Conservation (phyloP, 2,888 invertebrate genomes). For the Drosophila robusta region DNA sequence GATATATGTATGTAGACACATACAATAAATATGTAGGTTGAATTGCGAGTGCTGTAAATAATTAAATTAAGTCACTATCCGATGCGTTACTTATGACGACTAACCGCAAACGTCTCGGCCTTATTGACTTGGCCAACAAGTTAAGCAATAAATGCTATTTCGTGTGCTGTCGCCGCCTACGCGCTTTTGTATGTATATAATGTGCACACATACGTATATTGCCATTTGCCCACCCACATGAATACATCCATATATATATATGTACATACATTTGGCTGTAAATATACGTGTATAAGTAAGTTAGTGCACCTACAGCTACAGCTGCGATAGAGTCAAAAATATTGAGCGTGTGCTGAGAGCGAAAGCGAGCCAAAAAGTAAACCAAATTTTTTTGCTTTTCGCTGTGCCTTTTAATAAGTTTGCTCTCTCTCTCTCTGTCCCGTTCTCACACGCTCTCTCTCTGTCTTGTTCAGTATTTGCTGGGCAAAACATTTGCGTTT, state of each 20-base stretch:
- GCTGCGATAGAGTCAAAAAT: conserved; percentile 37
- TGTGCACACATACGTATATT: not conserved
- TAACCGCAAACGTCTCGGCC: conserved; percentile 39
- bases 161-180: conserved; percentile 52
- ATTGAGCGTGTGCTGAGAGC: conserved; percentile 30
- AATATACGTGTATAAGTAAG: conserved; percentile 4
- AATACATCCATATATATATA: conserved; percentile 7
- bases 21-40: not conserved
- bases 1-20: not conserved
- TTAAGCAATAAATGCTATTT: conserved; percentile 47
- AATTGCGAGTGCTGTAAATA: conserved; percentile 7
- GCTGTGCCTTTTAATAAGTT: conserved; percentile 10
- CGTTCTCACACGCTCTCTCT: not conserved
- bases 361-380: conserved; percentile 32
- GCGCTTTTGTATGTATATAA: conserved; percentile 14
- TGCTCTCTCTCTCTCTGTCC: not conserved
- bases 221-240: conserved; percentile 47
- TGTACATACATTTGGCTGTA: conserved; percentile 8
- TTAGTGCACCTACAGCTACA: conserved; percentile 45
- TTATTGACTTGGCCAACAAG: conserved; percentile 46
- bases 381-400: conserved; percentile 24
- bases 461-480: not conserved
- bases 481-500: conserved; percentile 54
- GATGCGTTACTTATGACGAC: conserved; percentile 36
- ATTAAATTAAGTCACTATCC: conserved; percentile 32